phyloP scores from a whole-genome alignment of 1,140 invertebrate species.

The Dendrolimus kikuchii region DNA sequence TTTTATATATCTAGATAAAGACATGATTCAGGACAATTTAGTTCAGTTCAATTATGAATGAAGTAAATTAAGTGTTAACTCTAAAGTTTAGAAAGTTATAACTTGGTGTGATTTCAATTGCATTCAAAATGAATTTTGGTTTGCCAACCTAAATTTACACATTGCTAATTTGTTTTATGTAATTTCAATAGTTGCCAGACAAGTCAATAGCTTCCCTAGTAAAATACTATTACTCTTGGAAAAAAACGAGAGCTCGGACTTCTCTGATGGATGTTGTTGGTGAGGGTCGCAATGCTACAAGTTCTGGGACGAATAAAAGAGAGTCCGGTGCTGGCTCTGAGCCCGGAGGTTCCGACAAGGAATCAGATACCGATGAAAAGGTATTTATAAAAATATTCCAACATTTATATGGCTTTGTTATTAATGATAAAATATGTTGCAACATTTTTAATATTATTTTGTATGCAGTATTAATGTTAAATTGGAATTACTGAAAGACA shows the following conservation, averaged over 20 bases:
- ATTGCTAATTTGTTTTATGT: no score
- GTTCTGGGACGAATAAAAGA: constrained; percentile 69
- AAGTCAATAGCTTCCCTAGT: constrained; percentile 97
- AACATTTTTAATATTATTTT: constrained; percentile 17
- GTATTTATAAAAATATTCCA: constrained; percentile 67
- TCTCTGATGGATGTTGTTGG: constrained; percentile 90
- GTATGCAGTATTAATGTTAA: constrained; percentile 22
- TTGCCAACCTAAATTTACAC: no score
- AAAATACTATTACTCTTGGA: constrained; percentile 99
- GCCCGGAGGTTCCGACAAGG: constrained; percentile 87
- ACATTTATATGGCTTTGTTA: neutral
- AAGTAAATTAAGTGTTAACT: no score
- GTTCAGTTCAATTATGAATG: no score
- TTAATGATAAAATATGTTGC: neutral
- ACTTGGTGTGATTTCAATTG: no score
- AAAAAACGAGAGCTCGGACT: constrained; percentile 92
- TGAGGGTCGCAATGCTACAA: constrained; percentile 74
- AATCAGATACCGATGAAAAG: constrained; percentile 92
- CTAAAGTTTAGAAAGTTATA: no score
- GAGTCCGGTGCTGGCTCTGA: constrained; percentile 82
- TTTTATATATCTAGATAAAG: no score
- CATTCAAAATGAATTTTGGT: no score
- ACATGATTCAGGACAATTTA: no score
- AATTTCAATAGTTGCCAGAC: constrained; percentile 80
- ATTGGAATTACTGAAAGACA: neutral